phyloP scores from a whole-genome alignment of 1,140 invertebrate genomes.

The Homarus americanus region DNA sequence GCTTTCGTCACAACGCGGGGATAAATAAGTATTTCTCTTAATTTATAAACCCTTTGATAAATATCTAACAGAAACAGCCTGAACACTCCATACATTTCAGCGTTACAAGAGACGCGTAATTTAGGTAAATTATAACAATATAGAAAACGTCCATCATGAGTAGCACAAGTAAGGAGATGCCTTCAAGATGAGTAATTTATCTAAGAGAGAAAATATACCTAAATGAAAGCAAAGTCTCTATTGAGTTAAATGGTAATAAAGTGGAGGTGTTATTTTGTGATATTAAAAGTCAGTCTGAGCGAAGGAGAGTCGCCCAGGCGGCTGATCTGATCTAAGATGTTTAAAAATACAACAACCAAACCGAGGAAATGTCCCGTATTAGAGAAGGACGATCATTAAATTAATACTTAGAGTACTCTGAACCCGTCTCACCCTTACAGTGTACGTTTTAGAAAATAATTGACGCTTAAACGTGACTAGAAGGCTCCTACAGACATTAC shows the following conservation, averaged over 20 bases:
- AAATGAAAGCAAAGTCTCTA: not conserved
- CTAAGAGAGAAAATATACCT: not conserved
- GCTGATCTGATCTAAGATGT: no score
- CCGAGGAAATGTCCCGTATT: not conserved
- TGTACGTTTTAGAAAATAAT: not conserved
- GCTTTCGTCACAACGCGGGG: no score
- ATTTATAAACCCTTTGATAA: no score
- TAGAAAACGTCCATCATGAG: not conserved
- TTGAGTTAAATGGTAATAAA: not conserved
- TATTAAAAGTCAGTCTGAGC: not conserved
- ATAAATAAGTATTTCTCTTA: not conserved
- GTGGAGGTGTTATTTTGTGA: not conserved
- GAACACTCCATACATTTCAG: not conserved
- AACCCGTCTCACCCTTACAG: conserved; percentile 6
- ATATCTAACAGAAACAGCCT: no score
- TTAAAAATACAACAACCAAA: not conserved
- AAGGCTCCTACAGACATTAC: not conserved
- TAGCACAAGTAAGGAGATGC: not conserved
- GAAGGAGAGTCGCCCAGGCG: not conserved
- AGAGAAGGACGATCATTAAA: conserved; percentile 1
- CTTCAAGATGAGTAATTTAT: not conserved
- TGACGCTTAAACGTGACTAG: not conserved
- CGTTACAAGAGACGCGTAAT: not conserved
- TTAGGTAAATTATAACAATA: not conserved
- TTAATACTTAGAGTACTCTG: conserved; percentile 1